phyloP scores from a whole-genome alignment of 2,797 vertebrate genomes.

The Oceanodroma leucorhoa region DNA sequence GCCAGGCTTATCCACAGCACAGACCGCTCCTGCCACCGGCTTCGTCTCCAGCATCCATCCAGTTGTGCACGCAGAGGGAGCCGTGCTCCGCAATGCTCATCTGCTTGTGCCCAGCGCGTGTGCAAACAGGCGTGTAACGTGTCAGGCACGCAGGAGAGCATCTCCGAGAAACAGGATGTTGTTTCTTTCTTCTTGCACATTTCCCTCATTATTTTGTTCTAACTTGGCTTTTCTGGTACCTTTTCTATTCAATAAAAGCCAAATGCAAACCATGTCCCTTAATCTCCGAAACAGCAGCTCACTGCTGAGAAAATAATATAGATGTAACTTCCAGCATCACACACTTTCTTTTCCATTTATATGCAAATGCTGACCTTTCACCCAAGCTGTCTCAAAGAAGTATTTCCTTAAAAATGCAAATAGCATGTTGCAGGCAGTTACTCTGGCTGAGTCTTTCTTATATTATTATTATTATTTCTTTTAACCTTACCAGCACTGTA shows the following conservation, averaged over 20 bases:
- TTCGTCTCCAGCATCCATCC: background rate
- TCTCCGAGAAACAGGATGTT: background rate
- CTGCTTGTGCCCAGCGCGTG: rapidly evolving
- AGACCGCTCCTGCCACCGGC: background rate
- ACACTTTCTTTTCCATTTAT: slow-evolving; percentile 83
- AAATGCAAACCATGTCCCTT: slow-evolving; percentile 72
- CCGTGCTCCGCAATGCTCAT: background rate
- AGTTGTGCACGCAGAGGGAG: background rate
- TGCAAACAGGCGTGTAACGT: background rate
- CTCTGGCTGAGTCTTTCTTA: slow-evolving; percentile 66
- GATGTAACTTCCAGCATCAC: slow-evolving; percentile 77
- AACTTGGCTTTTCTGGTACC: slow-evolving; percentile 69
- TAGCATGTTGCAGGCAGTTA: slow-evolving; percentile 73
- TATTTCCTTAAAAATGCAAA: slow-evolving; percentile 86
- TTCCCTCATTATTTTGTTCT: slow-evolving; percentile 71
- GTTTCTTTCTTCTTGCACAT: slow-evolving; percentile 27
- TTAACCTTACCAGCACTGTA: slow-evolving; percentile 69
- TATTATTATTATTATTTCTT: slow-evolving; percentile 79
- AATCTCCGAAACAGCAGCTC: slow-evolving; percentile 77
- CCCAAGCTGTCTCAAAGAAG: slow-evolving; percentile 80
- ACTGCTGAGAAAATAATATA: slow-evolving; percentile 82
- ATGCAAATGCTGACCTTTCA: slow-evolving; percentile 85
- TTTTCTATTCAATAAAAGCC: slow-evolving; percentile 75
- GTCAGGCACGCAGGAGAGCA: background rate
- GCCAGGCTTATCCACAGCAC: background rate